Evolutionary conservation across 2,113 vertebrate species (phyloP).

Genomic region (Saccopteryx leptura): DNA sequence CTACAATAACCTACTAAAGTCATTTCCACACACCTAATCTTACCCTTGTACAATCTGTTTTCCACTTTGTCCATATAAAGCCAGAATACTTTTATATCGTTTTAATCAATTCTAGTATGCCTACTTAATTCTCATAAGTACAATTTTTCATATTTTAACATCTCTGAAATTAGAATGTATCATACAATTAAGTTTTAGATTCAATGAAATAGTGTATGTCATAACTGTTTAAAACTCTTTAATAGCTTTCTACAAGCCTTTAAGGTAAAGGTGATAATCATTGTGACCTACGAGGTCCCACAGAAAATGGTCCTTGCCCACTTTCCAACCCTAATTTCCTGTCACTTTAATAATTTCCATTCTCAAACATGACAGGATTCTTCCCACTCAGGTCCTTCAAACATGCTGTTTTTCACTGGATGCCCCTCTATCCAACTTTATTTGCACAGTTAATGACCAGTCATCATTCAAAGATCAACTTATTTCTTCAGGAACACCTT

Average conservation of each 20-base stretch:
- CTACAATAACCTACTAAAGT: constrained; percentile 33
- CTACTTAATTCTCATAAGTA: constrained; percentile 37
- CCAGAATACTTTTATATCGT: constrained; percentile 26
- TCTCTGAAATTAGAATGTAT: background rate
- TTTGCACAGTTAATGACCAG: background rate
- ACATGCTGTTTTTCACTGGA: background rate
- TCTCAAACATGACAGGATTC: background rate
- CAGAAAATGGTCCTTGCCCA: background rate
- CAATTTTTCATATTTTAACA: background rate
- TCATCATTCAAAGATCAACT: constrained; percentile 8
- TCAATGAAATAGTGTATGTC: background rate
- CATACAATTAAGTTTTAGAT: background rate
- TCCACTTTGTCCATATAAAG: background rate
- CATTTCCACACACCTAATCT: background rate
- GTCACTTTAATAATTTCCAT: background rate
- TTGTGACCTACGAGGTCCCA: background rate
- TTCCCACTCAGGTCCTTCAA: constrained; percentile 16
- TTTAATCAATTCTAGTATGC: constrained; percentile 37
- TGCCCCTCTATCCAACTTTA: background rate
- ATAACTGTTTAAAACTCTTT: constrained; percentile 38
- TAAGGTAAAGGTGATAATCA: constrained; percentile 35
- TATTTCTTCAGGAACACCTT: background rate
- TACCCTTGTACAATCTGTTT: background rate
- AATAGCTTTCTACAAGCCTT: constrained; percentile 37
- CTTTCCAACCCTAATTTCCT: background rate